Evolutionary conservation across 2,888 invertebrate genomes (phyloP).

Genomic region (Eilema sororculum): DNA sequence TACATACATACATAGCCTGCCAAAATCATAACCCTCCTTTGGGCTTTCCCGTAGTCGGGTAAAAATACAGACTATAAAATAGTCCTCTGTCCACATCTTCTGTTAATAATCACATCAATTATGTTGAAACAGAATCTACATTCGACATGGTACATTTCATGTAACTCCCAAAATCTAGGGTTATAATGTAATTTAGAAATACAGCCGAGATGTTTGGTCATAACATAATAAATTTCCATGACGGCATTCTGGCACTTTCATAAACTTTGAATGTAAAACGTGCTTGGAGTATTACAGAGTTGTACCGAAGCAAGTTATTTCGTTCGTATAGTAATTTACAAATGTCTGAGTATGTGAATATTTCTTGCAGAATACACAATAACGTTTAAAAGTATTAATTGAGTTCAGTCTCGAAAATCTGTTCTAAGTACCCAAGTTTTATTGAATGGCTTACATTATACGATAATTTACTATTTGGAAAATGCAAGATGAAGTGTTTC

Average conservation of each 20-base stretch:
- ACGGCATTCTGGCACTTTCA: conserved; percentile 20
- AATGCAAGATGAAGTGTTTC: neutral
- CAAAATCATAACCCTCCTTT: no score
- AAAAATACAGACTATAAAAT: neutral
- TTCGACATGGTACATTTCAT: conserved; percentile 4
- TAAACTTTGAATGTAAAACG: conserved; percentile 30
- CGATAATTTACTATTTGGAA: no score
- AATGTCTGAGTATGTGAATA: conserved; percentile 35
- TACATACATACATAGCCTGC: no score
- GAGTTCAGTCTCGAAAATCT: neutral
- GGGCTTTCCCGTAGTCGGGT: no score
- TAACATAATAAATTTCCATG: conserved; percentile 1
- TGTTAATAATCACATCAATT: no score
- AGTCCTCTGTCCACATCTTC: neutral
- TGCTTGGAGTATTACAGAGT: conserved; percentile 26
- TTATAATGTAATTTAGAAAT: neutral
- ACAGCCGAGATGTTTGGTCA: conserved; percentile 3
- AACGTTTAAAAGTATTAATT: neutral
- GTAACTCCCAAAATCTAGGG: neutral
- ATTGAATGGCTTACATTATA: neutral
- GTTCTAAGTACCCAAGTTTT: neutral
- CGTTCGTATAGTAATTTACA: conserved; percentile 38
- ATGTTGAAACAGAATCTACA: conserved; percentile 1
- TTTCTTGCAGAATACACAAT: conserved; percentile 17
- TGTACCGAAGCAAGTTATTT: conserved; percentile 36